Base-by-base conservation (phyloP, 2,113 vertebrate species). In the Romanogobio albipinnatus region DNA sequence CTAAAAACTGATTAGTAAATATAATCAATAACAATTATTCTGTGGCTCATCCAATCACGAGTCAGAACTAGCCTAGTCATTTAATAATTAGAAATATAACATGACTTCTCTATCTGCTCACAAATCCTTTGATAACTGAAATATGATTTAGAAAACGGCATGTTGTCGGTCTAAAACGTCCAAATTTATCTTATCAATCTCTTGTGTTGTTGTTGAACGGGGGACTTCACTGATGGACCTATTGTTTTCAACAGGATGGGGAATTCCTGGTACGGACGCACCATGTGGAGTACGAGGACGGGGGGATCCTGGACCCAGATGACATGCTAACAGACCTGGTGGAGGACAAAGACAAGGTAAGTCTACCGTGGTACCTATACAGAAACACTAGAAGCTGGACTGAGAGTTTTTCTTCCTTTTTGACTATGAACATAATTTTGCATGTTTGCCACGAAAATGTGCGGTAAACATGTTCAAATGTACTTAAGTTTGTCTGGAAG, bases 321-420 rank as follows among this genome's bases (percentile, higher is more conserved):
- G 97, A 98, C 90, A 87, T 96, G 87, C 92, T 98, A 89, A 91
- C 90, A 84, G 97, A 98, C 93, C 96, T 99, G 13, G 95, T 97
- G 86, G 98, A 99, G 89, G 97, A 98, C 93, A 94, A 95, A 93
- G 97, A 98, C 90, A 98, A 97, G 96, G 97, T 99, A 94, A 89
- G 86, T 11, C 49, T 59, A 43, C 33, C 4, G 39, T 24, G 19
- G 39, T 64, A 19, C 43, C 24, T 51, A 0, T 22, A 68, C 24
- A 70, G 5, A 39, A 17, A 29, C 22, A 15, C 58, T 26, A 33
- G 24, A 29, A 39, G 24, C 74, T 76, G 74, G 49, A 33, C 9
- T 7, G 49, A 43, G 64, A 19, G 10, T n/a, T 19, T 64, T 19
- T 56, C 1, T 49, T 36, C 73, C 47, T 71, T 53, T 45, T 10